These are phyloP conservation scores for Anguilla megastoma DNA, from an alignment of 2,797 vertebrate species.

Conservation along the genomic window DNA sequence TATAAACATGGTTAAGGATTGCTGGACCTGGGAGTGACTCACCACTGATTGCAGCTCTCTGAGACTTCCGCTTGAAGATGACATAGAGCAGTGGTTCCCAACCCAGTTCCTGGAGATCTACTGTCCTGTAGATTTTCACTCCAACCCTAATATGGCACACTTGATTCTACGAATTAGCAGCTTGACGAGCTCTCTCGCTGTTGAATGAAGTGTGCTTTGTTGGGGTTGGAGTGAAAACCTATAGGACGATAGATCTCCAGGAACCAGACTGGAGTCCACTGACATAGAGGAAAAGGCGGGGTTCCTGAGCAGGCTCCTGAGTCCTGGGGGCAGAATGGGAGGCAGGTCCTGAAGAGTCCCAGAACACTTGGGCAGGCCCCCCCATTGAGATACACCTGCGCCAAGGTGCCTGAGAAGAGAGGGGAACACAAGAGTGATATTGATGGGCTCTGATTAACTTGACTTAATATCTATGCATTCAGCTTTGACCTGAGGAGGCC, in stretches of 20 bases:
- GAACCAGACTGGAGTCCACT: too few species aligned
- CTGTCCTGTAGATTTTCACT: not conserved
- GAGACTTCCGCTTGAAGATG: not conserved
- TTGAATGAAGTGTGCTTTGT: too few species aligned
- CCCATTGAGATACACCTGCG: slow-evolving; percentile 86
- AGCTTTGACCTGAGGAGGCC: not conserved
- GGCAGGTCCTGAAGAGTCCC: slow-evolving; percentile 87
- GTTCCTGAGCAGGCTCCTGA: slow-evolving; percentile 71
- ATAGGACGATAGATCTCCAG: too few species aligned
- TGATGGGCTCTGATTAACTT: not conserved
- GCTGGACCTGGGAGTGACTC: not conserved
- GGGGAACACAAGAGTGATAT: not conserved
- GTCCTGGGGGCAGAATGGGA: slow-evolving; percentile 88
- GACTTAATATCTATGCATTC: not conserved
- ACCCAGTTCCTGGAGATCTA: not conserved
- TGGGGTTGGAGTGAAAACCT: not conserved
- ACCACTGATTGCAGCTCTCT: not conserved
- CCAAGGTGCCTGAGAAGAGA: slow-evolving; percentile 93
- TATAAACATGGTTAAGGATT: not conserved
- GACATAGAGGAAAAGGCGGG: slow-evolving; percentile 69
- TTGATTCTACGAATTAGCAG: too few species aligned
- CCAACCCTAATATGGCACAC: not conserved
- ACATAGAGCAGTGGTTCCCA: not conserved
- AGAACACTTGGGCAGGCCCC: slow-evolving; percentile 93
- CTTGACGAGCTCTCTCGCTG: too few species aligned